Evolutionary conservation across 2,113 vertebrate species (phyloP), one percentile per base, ranked within the genome.

Genomic region (Silurus asotus): DNA sequence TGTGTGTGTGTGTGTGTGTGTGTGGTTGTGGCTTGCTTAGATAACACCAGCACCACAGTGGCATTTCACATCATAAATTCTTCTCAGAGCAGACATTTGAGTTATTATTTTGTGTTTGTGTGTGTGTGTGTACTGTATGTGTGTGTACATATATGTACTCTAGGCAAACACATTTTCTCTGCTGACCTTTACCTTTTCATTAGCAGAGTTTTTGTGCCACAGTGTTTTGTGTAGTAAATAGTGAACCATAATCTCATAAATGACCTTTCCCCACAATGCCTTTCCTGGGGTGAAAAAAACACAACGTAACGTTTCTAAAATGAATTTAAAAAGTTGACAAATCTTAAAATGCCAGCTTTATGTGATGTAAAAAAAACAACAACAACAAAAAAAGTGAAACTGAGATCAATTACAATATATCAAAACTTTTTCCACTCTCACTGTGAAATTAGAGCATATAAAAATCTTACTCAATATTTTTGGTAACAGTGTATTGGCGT

Each of bases 171-270:
- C 67, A 75, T 79, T 56, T 64, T 75, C n/a, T 75, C 48, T 25
- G 28, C 49, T 87, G 85, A 87, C 80, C 85, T 87, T 87, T 86
- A 86, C 70, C 80, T 65, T 75, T 82, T 81, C 85, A 87, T 87
- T 65, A 87, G 69, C 25, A n/a, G 67, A 13, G 70, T 82, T 87
- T 53, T 62, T 86, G 67, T 87, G 59, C 80, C 59, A 15, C 19
- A 25, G 37, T 85, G 70, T 76, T 87, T 86, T 82, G 78, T 82
- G 58, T 81, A 55, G 85, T 86, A 82, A 87, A 87, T 76, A 82
- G 80, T 67, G 75, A 76, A 86, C 77, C 61, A 64, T 65, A 76
- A 87, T 76, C 14, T 82, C 59, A 64, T 65, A 67, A 67, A 56
- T 82, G 69, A 76, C 85, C 85, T 86, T 86, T 82, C 37, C 85